Base-by-base conservation (phyloP, 2,113 vertebrate species). In the Oreamnos americanus region DNA sequence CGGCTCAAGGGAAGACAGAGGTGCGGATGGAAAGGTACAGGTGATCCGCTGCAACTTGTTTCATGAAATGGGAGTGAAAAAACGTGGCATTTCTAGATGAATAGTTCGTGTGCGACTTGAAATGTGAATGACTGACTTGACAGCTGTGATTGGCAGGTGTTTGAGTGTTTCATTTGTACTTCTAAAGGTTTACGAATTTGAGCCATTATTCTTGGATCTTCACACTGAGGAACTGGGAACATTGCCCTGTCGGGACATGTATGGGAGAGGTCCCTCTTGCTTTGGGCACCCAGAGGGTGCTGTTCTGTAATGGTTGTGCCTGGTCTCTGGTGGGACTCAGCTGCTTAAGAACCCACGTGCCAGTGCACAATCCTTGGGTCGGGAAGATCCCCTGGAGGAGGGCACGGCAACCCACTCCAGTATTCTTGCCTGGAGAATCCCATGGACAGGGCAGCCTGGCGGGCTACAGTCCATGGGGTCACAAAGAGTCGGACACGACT, bases 221-320 rank as follows among this genome's bases (percentile, higher is more conserved):
- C 60, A 11, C 6, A 4, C 6, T 74, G 36, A 74, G 55, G 43
- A 51, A 8, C 21, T 1, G 49, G 84, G 64, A 85, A 19, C 9
- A 12, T 8, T 64, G 88, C n/a, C 91, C 6, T 6, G 7, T 7
- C n/a, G 1, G 55, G 49, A 7, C 19, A 8, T 53, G 15, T 13
- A 0, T 4, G 3, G 23, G 9, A n/a, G 51, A 14, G 0, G 2
- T 21, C 10, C 30, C 7, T 64, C 78, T 78, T 0, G 1, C 30
- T 47, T 17, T 15, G 79, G 90, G 39, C 90, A 47, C 28, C 30
- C 3, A 25, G 62, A 26, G 30, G 67, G 47, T 2, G 1, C 87
- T 62, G 0, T 33, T n/a, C n/a, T 53, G 60, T 39, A 25, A 23
- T 10, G 81, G 12, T 9, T 3, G 21, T 36, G 43, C 39, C 43